Conservation (phyloP, 2,113 vertebrate genomes). For the Rhipidura dahli region DNA sequence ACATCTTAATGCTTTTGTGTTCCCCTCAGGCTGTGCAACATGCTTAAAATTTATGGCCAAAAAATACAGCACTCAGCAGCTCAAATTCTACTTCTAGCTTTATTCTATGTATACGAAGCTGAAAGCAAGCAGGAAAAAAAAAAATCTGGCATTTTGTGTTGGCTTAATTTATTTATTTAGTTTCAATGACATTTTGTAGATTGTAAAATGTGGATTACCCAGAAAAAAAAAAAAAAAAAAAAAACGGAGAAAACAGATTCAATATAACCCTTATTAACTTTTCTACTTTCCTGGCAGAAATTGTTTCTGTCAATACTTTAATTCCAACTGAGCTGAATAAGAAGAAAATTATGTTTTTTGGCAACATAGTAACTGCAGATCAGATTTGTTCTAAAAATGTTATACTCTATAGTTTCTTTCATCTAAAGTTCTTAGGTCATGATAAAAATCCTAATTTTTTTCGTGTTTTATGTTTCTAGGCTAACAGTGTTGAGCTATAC, state of each 20-base stretch:
- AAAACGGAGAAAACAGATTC: neutral
- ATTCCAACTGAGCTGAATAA: neutral
- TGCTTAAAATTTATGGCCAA: constrained; percentile 5
- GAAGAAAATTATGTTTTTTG: neutral
- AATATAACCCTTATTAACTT: neutral
- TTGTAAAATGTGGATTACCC: neutral
- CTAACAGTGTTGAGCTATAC: neutral
- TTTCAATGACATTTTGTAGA: neutral
- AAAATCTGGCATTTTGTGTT: neutral
- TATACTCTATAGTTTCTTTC: neutral
- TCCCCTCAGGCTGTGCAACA: neutral
- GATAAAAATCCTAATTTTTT: neutral
- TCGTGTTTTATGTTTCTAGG: neutral
- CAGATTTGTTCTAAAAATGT: neutral
- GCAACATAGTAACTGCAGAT: neutral
- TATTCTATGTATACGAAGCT: neutral
- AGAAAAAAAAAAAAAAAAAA: neutral
- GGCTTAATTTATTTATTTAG: neutral
- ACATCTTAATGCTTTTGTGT: constrained; percentile 1
- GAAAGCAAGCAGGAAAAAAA: neutral
- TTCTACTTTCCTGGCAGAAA: constrained; percentile 2
- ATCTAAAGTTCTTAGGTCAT: neutral
- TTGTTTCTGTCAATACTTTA: constrained; percentile 29
- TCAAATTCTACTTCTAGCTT: neutral
- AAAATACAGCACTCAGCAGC: neutral